Base-by-base conservation (phyloP, 2,113 vertebrate genomes). In the Aramus guarauna region DNA sequence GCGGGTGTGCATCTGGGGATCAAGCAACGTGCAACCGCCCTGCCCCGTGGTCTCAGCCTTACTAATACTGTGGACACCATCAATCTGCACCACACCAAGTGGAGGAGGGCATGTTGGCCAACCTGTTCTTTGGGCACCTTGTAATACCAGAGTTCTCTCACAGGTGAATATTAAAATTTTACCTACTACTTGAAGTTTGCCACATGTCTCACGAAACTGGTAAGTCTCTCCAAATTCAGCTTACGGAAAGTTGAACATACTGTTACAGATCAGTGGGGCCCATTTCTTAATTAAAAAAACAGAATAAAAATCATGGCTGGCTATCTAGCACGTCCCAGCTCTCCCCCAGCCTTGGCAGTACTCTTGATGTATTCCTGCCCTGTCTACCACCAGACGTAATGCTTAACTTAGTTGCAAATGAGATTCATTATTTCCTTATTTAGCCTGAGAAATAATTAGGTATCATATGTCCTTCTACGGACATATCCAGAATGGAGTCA, bases 91-190 rank as follows among this genome's bases (percentile, higher is more conserved):
- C 67, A 15, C 27, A 12, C 13, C 6, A 43, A 30, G 29, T 9
- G 45, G 8, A 78, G n/a, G 67, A 67, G 23, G 36, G 6, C 60
- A 19, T 1, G 0, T 41, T 3, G 37, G 59, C 34, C 73, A 34
- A 85, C 58, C 37, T 45, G 21, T 18, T 27, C 39, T 39, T 12
- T 15, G 56, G 24, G 26, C 12, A 43, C 32, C 41, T 56, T 4
- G 0, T 15, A 52, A 27, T 1, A 53, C 16, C 22, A 50, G 5
- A 55, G 29, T 1, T 82, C 41, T 67, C 37, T n/a, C 79, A 47
- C 5, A 5, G 20, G 19, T 1, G 0, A 79, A 27, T 7, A 64
- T 2, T 1, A 59, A 66, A 24, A 67, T 32, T 48, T 17, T 8
- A 59, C 45, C 19, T 11, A 6, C 60, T 30, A 39, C n/a, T 41